Percentiles rank a stretch among this genome's conserved stretches.
These are phyloP conservation scores for Phocoena sinus DNA, from an alignment of 2,113 vertebrate species.

Conservation along the genomic window DNA sequence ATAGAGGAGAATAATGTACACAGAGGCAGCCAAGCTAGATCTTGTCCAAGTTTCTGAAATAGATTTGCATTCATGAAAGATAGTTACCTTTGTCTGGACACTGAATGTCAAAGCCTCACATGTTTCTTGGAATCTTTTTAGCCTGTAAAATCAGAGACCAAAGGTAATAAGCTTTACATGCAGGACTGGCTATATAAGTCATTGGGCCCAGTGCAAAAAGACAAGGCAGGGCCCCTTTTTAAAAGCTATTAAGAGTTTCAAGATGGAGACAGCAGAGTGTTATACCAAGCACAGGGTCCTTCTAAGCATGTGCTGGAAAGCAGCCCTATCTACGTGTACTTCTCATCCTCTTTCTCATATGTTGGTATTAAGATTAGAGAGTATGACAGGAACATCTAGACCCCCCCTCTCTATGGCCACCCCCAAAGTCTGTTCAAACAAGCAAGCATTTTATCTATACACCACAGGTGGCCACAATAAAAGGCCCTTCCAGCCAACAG, in stretches of 20 bases:
- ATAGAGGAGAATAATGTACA: neutral
- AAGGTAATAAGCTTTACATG: neutral
- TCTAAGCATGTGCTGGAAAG: neutral
- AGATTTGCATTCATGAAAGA: neutral
- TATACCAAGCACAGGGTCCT: neutral
- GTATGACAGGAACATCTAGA: neutral
- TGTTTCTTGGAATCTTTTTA: neutral
- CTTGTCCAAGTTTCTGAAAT: neutral
- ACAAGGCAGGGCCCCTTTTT: neutral
- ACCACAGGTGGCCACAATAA: neutral
- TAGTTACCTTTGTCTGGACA: neutral
- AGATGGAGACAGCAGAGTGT: neutral
- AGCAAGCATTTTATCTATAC: neutral
- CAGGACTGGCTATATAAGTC: neutral
- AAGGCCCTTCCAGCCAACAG: neutral
- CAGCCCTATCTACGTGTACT: neutral
- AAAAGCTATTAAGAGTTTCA: neutral
- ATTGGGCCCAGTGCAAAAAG: neutral
- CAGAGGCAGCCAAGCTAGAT: neutral
- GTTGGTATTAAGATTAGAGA: neutral
- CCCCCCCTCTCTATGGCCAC: neutral
- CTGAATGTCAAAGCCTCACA: neutral
- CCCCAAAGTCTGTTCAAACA: neutral
- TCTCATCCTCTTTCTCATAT: neutral
- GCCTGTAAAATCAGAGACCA: neutral